These are phyloP conservation scores for Rhombomys opimus DNA, from an alignment of 2,113 vertebrate genomes.

Conservation along the genomic window DNA sequence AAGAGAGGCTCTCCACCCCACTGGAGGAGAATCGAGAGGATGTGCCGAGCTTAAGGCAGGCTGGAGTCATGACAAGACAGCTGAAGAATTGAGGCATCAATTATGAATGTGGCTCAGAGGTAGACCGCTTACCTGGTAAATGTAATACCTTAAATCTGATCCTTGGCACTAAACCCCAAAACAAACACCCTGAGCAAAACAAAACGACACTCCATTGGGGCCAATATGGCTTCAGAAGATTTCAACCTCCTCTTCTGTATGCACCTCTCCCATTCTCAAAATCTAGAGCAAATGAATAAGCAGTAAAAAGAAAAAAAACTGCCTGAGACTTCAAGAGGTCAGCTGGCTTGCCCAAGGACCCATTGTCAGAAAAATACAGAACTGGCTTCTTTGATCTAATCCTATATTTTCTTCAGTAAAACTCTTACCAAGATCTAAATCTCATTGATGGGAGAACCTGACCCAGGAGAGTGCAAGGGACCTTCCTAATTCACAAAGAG, in stretches of 20 bases:
- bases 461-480: neutral
- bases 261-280: conserved; percentile 34
- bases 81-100: conserved; percentile 25
- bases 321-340: neutral
- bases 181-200: neutral
- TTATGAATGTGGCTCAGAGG: neutral
- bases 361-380: neutral
- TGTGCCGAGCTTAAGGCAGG: neutral
- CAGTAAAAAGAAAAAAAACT: neutral
- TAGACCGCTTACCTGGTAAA: neutral
- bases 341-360: neutral
- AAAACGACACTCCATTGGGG: neutral
- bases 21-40: neutral
- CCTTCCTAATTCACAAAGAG: neutral
- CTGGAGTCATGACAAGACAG: neutral
- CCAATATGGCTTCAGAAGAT: conserved; percentile 40
- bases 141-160: neutral
- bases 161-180: neutral
- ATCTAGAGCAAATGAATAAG: neutral
- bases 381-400: neutral
- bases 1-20: neutral
- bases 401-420: neutral
- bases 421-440: conserved; percentile 6
- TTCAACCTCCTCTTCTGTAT: conserved; percentile 17
- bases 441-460: neutral